Evolutionary conservation across 2,888 invertebrate genomes (phyloP).

Genomic region (Ormyrus nitidulus): DNA sequence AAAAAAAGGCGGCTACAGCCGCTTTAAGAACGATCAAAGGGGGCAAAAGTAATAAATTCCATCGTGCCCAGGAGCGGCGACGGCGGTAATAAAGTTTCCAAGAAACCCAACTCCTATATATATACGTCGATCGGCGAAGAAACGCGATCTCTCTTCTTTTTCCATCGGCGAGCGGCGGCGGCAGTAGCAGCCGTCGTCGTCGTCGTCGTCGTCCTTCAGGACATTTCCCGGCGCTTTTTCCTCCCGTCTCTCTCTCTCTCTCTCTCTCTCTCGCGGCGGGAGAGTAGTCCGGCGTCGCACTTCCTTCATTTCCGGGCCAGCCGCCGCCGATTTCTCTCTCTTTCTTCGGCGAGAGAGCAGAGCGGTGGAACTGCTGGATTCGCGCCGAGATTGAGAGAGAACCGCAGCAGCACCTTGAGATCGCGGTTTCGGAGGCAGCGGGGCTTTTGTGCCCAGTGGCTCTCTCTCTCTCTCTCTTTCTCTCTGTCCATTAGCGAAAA

Average conservation of each 20-base stretch:
- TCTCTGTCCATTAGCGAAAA: slow-evolving; percentile 46
- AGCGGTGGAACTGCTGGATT: slow-evolving; percentile 10
- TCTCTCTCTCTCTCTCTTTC: no score
- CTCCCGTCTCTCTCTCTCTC: slow-evolving; percentile 25
- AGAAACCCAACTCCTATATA: neutral
- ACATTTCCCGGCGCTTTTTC: slow-evolving; percentile 35
- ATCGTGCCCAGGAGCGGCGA: slow-evolving; percentile 12
- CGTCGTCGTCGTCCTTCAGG: neutral
- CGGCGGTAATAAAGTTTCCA: slow-evolving; percentile 54
- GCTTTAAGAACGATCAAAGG: slow-evolving; percentile 45
- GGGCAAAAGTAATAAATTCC: slow-evolving; percentile 49
- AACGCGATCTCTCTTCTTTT: slow-evolving; percentile 11
- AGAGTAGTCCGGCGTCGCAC: slow-evolving; percentile 45
- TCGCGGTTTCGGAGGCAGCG: neutral
- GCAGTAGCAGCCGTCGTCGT: neutral
- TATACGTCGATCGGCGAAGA: slow-evolving; percentile 6
- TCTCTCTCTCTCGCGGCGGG: neutral
- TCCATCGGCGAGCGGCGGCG: neutral
- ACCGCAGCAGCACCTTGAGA: slow-evolving; percentile 10
- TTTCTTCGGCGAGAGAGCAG: neutral
- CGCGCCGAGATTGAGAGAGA: neutral
- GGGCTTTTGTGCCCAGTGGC: slow-evolving; percentile 23
- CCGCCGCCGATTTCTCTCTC: slow-evolving; percentile 45
- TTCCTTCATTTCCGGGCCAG: slow-evolving; percentile 53
- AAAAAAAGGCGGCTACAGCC: slow-evolving; percentile 12